These are phyloP conservation scores for Meliscaeva auricollis DNA, from an alignment of 2,888 invertebrate species.

Conservation along the genomic window DNA sequence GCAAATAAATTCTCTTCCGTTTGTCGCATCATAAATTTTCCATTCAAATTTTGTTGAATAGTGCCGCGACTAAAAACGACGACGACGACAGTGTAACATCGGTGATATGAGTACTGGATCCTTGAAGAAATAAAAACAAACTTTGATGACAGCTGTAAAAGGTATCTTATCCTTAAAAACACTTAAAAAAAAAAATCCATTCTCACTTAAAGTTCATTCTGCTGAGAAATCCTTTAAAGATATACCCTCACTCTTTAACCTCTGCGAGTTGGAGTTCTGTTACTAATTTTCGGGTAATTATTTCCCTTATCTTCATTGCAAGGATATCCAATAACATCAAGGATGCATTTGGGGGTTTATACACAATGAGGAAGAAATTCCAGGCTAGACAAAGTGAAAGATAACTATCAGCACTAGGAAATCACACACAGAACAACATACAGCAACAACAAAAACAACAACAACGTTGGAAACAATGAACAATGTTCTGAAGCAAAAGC, in stretches of 20 bases:
- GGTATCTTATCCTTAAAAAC: conserved; percentile 1
- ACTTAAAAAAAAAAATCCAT: background rate
- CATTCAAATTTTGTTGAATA: conserved; percentile 72
- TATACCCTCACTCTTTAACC: background rate
- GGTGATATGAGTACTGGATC: conserved; percentile 46
- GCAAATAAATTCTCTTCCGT: conserved; percentile 74
- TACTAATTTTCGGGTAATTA: conserved; percentile 74
- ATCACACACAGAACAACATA: conserved; percentile 50
- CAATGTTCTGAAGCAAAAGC: conserved; percentile 44
- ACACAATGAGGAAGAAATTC: conserved; percentile 12
- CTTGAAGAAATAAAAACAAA: background rate
- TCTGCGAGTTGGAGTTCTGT: conserved; percentile 25
- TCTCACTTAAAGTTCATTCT: conserved; percentile 14
- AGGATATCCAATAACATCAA: conserved; percentile 31
- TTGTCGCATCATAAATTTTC: conserved; percentile 76
- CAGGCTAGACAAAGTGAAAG: conserved; percentile 67
- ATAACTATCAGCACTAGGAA: conserved; percentile 63
- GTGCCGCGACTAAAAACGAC: background rate
- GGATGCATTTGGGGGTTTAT: conserved; percentile 4
- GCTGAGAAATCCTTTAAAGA: background rate
- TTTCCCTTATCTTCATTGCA: conserved; percentile 62
- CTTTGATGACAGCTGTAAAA: conserved; percentile 61
- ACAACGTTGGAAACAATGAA: conserved; percentile 60
- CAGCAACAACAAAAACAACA: conserved; percentile 38
- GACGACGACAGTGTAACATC: conserved; percentile 55